phyloP scores from a whole-genome alignment of 2,888 invertebrate species.

The Lagria hirta region DNA sequence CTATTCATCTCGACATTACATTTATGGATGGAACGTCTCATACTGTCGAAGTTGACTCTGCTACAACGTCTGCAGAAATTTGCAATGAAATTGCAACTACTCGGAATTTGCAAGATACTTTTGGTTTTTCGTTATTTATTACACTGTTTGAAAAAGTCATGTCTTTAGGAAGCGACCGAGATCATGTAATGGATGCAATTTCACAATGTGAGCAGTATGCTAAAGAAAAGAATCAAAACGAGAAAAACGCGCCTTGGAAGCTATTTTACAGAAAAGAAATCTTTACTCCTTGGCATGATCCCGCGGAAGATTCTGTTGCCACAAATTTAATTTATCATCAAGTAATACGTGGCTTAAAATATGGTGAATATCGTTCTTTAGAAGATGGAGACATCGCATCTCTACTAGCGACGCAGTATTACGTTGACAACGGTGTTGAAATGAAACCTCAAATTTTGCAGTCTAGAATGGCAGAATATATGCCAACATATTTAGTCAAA shows the following conservation, averaged over 20 bases:
- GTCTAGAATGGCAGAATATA: constrained; percentile 73
- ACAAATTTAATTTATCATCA: constrained; percentile 90
- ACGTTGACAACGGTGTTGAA: constrained; percentile 73
- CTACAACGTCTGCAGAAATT: constrained; percentile 86
- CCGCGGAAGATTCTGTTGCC: constrained; percentile 75
- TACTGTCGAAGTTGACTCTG: constrained; percentile 84
- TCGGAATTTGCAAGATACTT: constrained; percentile 75
- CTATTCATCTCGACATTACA: constrained; percentile 78
- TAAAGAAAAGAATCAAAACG: constrained; percentile 83
- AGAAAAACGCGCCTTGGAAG: constrained; percentile 85
- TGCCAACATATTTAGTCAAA: constrained; percentile 73
- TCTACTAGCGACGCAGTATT: constrained; percentile 88
- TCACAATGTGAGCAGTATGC: constrained; percentile 95
- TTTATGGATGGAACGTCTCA: constrained; percentile 86
- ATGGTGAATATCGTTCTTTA: constrained; percentile 86
- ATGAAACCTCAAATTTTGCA: constrained; percentile 70
- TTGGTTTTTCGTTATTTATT: constrained; percentile 91
- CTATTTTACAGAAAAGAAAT: constrained; percentile 87
- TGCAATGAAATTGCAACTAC: constrained; percentile 78
- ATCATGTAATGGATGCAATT: constrained; percentile 95
- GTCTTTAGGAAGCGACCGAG: constrained; percentile 83
- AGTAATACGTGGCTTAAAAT: constrained; percentile 83
- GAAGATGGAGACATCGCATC: constrained; percentile 84
- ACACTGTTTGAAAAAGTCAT: constrained; percentile 88
- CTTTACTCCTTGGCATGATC: constrained; percentile 91